Conservation (phyloP, 2,113 vertebrate genomes). For the Heterocephalus glaber region DNA sequence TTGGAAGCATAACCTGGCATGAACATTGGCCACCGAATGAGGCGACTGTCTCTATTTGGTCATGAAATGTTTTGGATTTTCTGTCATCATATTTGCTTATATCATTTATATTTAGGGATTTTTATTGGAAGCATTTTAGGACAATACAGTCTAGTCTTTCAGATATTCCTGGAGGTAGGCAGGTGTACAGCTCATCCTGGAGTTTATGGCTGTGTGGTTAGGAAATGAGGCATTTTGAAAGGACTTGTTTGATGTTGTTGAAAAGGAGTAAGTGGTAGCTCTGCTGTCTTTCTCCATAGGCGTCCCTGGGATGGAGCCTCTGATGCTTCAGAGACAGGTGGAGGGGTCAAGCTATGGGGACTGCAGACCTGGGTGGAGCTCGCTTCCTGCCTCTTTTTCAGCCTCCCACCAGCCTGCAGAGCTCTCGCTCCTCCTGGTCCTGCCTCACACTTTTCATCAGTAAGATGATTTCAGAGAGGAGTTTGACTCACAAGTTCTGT, state of each 20-base stretch:
- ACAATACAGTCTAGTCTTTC: not conserved
- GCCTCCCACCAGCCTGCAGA: not conserved
- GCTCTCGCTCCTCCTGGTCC: not conserved
- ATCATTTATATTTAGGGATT: not conserved
- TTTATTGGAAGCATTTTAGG: not conserved
- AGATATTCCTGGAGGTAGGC: too few species aligned
- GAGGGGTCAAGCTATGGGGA: not conserved
- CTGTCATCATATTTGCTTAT: not conserved
- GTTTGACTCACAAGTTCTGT: not conserved
- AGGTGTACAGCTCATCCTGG: not conserved
- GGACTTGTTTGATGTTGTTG: not conserved
- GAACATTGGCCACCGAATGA: not conserved
- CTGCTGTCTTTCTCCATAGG: not conserved
- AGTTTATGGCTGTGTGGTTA: not conserved
- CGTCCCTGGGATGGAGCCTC: not conserved
- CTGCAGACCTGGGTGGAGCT: not conserved
- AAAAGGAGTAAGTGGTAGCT: not conserved
- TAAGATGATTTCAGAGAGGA: not conserved
- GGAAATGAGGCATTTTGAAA: not conserved
- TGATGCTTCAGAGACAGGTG: not conserved
- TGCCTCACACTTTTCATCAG: not conserved
- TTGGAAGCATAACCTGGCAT: not conserved
- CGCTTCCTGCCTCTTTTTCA: not conserved
- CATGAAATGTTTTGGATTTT: not conserved
- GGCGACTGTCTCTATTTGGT: fast-evolving